Conservation (phyloP, 1,140 invertebrate genomes). For the Pararge aegeria region DNA sequence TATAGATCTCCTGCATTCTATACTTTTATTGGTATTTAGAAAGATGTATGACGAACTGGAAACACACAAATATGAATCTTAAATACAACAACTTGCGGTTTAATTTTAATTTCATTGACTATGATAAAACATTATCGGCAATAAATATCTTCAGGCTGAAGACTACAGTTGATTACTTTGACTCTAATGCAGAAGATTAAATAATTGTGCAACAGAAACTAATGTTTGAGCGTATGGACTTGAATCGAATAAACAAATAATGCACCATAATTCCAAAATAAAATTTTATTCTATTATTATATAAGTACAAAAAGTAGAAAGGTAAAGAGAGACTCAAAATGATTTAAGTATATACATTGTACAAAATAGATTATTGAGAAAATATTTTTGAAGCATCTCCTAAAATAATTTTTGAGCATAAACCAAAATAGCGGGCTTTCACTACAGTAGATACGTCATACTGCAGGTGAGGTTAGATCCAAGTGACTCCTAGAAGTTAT, state of each 20-base stretch:
- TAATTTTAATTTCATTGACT: background rate
- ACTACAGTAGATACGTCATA: no score
- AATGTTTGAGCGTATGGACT: background rate
- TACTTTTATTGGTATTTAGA: background rate
- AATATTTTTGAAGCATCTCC: no score
- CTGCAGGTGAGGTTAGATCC: no score
- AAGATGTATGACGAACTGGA: background rate
- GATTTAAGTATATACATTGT: no score
- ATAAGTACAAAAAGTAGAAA: no score
- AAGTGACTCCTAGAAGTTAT: no score
- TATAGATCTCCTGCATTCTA: background rate
- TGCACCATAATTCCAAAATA: no score
- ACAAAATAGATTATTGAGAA: no score
- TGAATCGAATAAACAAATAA: background rate
- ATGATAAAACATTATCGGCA: background rate
- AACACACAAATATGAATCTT: background rate
- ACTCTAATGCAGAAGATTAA: background rate
- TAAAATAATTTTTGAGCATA: no score
- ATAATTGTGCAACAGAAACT: background rate
- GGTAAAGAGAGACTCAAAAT: no score
- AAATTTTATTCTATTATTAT: no score
- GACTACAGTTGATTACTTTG: background rate
- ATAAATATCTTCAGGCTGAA: slow-evolving; percentile 7
- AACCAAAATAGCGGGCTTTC: no score
- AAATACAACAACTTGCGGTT: background rate